Evolutionary conservation across 2,113 vertebrate genomes (phyloP).

Genomic region (Eptatretus burgeri): DNA sequence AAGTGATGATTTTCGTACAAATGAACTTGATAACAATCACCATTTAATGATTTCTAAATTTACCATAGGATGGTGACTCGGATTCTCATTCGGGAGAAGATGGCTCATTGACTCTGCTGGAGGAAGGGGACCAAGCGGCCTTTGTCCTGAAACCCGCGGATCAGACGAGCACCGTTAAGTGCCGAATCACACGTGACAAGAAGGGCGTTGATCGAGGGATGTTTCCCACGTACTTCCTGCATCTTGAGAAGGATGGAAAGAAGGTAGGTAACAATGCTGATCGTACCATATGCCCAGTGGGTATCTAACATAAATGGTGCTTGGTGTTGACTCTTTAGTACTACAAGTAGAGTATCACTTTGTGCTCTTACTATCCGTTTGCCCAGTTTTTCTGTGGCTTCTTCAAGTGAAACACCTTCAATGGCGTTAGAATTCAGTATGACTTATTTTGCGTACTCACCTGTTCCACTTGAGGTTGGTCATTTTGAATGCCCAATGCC

Average conservation of each 20-base stretch:
- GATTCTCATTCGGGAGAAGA: slow-evolving; percentile 21
- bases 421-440: too few relatives aligned
- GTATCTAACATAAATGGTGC: too few relatives aligned
- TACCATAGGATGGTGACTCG: slow-evolving; percentile 27
- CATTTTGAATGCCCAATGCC: too few relatives aligned
- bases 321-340: too few relatives aligned
- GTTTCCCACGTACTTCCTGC: slow-evolving; percentile 88
- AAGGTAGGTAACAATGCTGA: too few relatives aligned
- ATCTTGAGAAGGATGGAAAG: slow-evolving; percentile 53
- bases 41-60: slow-evolving; percentile 11
- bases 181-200: slow-evolving; percentile 63
- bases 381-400: too few relatives aligned
- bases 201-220: slow-evolving; percentile 77
- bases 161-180: slow-evolving; percentile 40
- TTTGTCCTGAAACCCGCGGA: slow-evolving; percentile 51
- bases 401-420: too few relatives aligned
- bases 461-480: too few relatives aligned
- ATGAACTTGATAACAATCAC: slow-evolving; percentile 2
- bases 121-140: slow-evolving; percentile 46
- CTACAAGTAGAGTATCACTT: too few relatives aligned
- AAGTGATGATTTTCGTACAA: slow-evolving; percentile 7
- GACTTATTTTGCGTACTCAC: too few relatives aligned
- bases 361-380: too few relatives aligned
- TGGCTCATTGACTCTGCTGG: slow-evolving; percentile 17
- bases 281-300: too few relatives aligned